Evolutionary conservation across 2,888 invertebrate genomes (phyloP), one percentile per base, ranked within the genome.

Genomic region (Papilio elwesi): DNA sequence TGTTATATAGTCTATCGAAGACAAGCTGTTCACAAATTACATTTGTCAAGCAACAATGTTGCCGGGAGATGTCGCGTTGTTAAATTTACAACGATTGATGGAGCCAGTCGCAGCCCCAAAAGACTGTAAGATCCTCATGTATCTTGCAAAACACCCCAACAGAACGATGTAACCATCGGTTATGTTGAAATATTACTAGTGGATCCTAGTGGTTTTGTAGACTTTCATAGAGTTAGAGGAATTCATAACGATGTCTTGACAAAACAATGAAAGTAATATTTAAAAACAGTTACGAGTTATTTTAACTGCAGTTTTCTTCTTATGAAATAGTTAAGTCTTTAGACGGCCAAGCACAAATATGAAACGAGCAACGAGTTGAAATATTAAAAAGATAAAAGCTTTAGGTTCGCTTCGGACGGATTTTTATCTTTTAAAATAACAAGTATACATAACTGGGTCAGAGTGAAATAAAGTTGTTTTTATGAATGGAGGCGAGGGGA

Each of bases 401-500:
- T 59, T n/a, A 38, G 38, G 7, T 59, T 38, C 38, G 38, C 57
- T 38, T 8, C 57, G 7, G 53, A 53, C 48, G n/a, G 15, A 68
- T 57, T 59, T 59, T 59, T 57, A 26, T 68, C 47, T 51, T 51
- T n/a, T n/a, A 49, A 59, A 68, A 53, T 57, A 59, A 36, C 47
- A 36, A 68, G 49, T 49, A 15, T 26, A n/a, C n/a, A 48, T 57
- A 68, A 68, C 68, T 68, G 59, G 68, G 68, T 26, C 59, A 68
- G 36, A 57, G 59, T 49, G n/a, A 51, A 59, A n/a, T 57, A n/a
- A 49, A 49, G 11, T 43, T n/a, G 12, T 47, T 48, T 68, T 68
- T 36, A 15, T 68, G 13, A 38, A 49, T 16, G 57, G n/a, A n/a
- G 36, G 38, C 59, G n/a, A 59, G 36, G 38, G 59, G n/a, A n/a